Evolutionary conservation across 2,113 vertebrate species (phyloP), one percentile per base, ranked within the genome.

Genomic region (Bambusicola thoracicus): DNA sequence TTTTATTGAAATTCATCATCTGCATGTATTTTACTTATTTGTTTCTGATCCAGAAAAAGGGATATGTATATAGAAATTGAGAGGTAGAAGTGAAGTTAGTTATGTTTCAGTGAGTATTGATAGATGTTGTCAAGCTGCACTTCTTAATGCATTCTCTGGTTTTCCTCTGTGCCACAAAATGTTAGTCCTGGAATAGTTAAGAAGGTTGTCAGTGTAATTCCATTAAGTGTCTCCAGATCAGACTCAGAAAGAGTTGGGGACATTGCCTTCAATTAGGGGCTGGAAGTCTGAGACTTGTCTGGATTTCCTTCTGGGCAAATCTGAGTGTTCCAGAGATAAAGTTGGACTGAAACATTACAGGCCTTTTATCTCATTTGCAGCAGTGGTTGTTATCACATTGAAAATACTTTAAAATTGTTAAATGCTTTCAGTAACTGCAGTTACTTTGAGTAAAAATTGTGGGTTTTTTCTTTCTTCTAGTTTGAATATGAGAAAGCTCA

Each of bases 21-120:
- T 34, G 2, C 72, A 10, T 65, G 2, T 49, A 32, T n/a, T 25
- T 48, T 34, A 41, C 0, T 0, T 30, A 8, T 0, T 25, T 67
- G 82, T 79, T 68, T 58, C 4, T 27, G 43, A 13, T 77, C 24
- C 15, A 29, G 49, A 11, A 36, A 62, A 74, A 20, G 13, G 49
- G 25, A 27, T 7, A 4, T 86, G 13, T 3, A 1, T 55, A 11
- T 24, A 43, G 44, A 63, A 87, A 40, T 21, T 16, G 78, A 44
- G 36, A 6, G 20, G 11, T 34, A 40, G 40, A 27, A 91, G 32
- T 15, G 3, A 8, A 16, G 7, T n/a, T 55, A 16, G 7, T n/a
- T 80, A 13, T 22, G 6, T 59, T 67, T 56, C 41, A 66, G 40
- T 61, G 8, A 62, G 43, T 18, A 21, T 76, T 49, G 30, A 2